Percentiles rank a stretch among this genome's conserved stretches.
phyloP scores from a whole-genome alignment of 2,113 vertebrate genomes.

The Ellobius talpinus region DNA sequence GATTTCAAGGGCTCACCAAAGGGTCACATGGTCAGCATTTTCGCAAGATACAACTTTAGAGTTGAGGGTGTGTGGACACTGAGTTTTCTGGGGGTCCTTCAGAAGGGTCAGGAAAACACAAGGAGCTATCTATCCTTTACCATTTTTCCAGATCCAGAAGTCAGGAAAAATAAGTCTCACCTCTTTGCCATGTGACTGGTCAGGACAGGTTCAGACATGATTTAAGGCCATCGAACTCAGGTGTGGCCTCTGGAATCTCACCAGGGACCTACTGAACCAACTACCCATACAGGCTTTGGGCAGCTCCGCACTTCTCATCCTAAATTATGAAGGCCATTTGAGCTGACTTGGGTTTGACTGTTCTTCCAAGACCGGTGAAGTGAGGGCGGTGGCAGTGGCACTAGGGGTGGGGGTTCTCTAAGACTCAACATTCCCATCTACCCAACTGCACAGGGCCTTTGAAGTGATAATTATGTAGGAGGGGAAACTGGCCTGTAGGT shows the following conservation, averaged over 20 bases:
- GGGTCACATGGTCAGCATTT: neutral
- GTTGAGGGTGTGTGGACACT: neutral
- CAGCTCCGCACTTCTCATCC: neutral
- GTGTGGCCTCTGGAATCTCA: neutral
- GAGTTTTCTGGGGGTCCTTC: neutral
- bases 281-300: neutral
- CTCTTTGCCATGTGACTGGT: accelerated
- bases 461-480: neutral
- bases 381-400: neutral
- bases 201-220: neutral
- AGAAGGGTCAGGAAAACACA: neutral
- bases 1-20: neutral
- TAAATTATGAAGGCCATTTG: neutral
- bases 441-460: neutral
- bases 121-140: neutral
- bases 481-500: too few species aligned
- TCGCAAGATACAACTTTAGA: neutral
- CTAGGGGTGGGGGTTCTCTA: neutral
- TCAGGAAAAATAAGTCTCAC: neutral
- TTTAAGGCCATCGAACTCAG: neutral
- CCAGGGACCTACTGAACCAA: neutral
- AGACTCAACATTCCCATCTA: neutral
- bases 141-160: neutral
- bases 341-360: neutral
- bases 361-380: neutral